Percentiles rank a stretch among this genome's conserved stretches.
These are phyloP conservation scores for Malacosoma neustria DNA, from an alignment of 2,888 invertebrate genomes.

Conservation along the genomic window DNA sequence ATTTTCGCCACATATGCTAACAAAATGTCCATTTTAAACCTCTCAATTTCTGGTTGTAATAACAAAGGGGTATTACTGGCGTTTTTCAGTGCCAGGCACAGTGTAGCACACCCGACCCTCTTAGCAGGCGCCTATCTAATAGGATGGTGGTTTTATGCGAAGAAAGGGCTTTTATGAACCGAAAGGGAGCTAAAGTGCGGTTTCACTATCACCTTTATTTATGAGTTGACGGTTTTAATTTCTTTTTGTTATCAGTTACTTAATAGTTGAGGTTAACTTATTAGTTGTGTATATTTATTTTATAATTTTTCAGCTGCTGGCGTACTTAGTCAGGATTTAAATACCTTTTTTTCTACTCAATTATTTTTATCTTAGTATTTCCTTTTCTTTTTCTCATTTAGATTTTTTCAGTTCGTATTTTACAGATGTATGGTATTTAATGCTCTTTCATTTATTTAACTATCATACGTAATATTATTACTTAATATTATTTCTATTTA, in stretches of 20 bases:
- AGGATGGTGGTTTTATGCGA: conserved; percentile 12
- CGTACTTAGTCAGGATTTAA: too few relatives aligned
- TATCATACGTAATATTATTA: too few relatives aligned
- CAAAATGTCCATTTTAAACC: conserved; percentile 18
- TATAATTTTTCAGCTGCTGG: too few relatives aligned
- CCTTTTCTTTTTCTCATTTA: too few relatives aligned
- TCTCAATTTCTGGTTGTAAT: conserved; percentile 54
- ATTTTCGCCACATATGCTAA: neutral
- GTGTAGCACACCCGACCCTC: conserved; percentile 38
- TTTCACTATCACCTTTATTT: conserved; percentile 1
- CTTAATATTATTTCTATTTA: too few relatives aligned
- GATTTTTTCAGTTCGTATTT: too few relatives aligned
- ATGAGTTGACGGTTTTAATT: neutral
- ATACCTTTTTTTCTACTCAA: too few relatives aligned
- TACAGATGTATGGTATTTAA: too few relatives aligned
- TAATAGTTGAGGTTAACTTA: too few relatives aligned
- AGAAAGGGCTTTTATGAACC: neutral
- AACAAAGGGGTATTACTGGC: conserved; percentile 53
- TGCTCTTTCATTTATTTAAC: too few relatives aligned
- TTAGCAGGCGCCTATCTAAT: conserved; percentile 34
- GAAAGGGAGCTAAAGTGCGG: neutral
- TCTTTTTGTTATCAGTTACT: neutral
- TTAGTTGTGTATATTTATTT: too few relatives aligned
- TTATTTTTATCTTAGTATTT: too few relatives aligned
- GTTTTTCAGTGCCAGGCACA: conserved; percentile 50